A percentile compares a stretch with the other conserved stretches of the same genome.
Evolutionary conservation across 2,888 invertebrate genomes (phyloP).

Genomic region (Autographa gamma): DNA sequence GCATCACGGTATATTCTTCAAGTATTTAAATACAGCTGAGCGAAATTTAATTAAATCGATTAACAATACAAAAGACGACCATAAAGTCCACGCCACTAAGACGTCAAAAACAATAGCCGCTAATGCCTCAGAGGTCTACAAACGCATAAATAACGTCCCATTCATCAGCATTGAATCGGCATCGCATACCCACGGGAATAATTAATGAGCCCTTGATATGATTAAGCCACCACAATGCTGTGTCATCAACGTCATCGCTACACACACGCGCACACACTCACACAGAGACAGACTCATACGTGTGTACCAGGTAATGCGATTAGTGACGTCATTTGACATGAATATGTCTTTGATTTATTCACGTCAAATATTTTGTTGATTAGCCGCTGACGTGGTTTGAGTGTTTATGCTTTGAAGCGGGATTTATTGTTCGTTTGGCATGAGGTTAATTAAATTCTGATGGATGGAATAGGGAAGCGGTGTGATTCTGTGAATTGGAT

Average conservation of each 20-base stretch:
- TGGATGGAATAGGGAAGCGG: neutral
- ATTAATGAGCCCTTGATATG: conserved; percentile 83
- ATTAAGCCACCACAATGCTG: conserved; percentile 82
- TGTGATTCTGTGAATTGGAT: neutral
- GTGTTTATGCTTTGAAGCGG: conserved; percentile 13
- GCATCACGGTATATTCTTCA: neutral
- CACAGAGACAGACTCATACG: conserved; percentile 33
- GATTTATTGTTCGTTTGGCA: neutral
- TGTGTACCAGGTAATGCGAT: conserved; percentile 69
- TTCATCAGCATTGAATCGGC: conserved; percentile 74
- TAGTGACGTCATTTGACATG: conserved; percentile 72
- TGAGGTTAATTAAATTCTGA: conserved; percentile 1
- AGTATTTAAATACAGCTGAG: neutral
- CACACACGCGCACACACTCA: conserved; percentile 33
- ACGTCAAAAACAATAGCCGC: conserved; percentile 39
- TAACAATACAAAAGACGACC: neutral
- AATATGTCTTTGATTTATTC: conserved; percentile 59
- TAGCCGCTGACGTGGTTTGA: conserved; percentile 37
- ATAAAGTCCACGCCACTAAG: conserved; percentile 20
- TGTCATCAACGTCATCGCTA: conserved; percentile 76
- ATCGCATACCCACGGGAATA: conserved; percentile 73
- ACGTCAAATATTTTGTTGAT: conserved; percentile 57
- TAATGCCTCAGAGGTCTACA: conserved; percentile 35
- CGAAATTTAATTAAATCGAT: neutral
- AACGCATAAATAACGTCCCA: conserved; percentile 63